Percentiles rank a stretch among this genome's conserved stretches.
Evolutionary conservation across 2,113 vertebrate genomes (phyloP).

Genomic region (Morone chrysops): DNA sequence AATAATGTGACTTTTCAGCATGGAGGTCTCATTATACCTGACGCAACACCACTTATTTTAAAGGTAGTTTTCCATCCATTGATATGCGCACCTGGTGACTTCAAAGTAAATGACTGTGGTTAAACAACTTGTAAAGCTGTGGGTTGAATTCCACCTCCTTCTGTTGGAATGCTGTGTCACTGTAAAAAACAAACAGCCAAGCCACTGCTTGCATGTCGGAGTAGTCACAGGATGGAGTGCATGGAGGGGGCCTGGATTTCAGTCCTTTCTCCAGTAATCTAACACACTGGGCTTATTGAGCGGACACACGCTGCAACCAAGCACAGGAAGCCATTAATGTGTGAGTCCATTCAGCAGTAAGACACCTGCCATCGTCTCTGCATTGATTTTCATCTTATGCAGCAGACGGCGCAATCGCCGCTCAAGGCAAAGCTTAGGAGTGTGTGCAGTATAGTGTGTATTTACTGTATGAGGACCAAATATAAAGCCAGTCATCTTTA

Average conservation of each 20-base stretch:
- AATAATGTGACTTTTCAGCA: slow-evolving; percentile 7
- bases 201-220: not conserved
- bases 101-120: not conserved
- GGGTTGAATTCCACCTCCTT: not conserved
- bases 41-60: slow-evolving; percentile 5
- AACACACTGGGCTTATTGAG: slow-evolving; percentile 1
- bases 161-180: not conserved
- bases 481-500: not conserved
- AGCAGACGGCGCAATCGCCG: not conserved
- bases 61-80: not conserved
- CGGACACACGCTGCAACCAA: not conserved
- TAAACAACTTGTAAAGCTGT: not conserved
- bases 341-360: not conserved
- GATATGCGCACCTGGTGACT: not conserved
- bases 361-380: not conserved
- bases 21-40: not conserved
- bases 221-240: not conserved
- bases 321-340: not conserved
- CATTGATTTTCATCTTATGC: slow-evolving; percentile 14
- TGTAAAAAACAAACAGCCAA: not conserved
- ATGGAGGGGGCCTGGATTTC: not conserved
- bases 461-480: not conserved
- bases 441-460: not conserved
- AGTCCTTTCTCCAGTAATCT: not conserved
- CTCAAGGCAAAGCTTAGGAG: not conserved